Evolutionary conservation across 2,888 invertebrate species (phyloP).

Genomic region (Parnassius glacialis): DNA sequence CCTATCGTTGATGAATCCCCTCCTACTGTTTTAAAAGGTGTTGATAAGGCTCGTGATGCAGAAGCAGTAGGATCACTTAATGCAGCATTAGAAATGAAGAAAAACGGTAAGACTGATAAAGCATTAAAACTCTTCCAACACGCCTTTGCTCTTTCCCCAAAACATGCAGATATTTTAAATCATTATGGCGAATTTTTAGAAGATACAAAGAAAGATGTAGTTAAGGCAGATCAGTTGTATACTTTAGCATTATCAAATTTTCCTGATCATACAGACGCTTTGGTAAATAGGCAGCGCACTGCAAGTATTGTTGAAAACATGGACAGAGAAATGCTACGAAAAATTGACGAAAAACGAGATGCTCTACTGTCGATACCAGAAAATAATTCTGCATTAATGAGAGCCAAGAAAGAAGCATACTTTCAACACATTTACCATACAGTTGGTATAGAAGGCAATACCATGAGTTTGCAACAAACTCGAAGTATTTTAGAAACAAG

Average conservation of each 20-base stretch:
- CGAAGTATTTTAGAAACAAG: slow-evolving; percentile 94
- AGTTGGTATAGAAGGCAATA: slow-evolving; percentile 98
- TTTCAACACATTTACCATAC: slow-evolving; percentile 98
- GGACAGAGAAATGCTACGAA: slow-evolving; percentile 88
- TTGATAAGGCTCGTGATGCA: slow-evolving; percentile 58
- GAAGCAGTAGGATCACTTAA: slow-evolving; percentile 93
- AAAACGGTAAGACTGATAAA: slow-evolving; percentile 90
- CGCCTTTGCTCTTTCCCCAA: slow-evolving; percentile 94
- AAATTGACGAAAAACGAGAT: slow-evolving; percentile 92
- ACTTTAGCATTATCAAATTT: slow-evolving; percentile 90
- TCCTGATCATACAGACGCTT: slow-evolving; percentile 90
- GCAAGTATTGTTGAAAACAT: slow-evolving; percentile 93
- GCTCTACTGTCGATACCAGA: slow-evolving; percentile 90
- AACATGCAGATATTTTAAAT: slow-evolving; percentile 94
- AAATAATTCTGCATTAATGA: slow-evolving; percentile 87
- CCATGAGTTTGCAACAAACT: slow-evolving; percentile 95
- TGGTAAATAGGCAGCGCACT: slow-evolving; percentile 91
- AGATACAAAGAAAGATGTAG: slow-evolving; percentile 89
- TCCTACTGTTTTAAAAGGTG: slow-evolving; percentile 38
- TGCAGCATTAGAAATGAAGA: slow-evolving; percentile 92
- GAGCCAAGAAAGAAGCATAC: slow-evolving; percentile 96
- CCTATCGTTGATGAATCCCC: slow-evolving; percentile 50
- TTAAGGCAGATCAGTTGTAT: slow-evolving; percentile 95
- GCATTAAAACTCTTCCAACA: slow-evolving; percentile 93
- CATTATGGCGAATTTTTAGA: slow-evolving; percentile 97